A percentile compares a stretch with the other conserved stretches of the same genome.
Evolutionary conservation across 2,113 vertebrate species (phyloP).

Genomic region (Crocuta crocuta): DNA sequence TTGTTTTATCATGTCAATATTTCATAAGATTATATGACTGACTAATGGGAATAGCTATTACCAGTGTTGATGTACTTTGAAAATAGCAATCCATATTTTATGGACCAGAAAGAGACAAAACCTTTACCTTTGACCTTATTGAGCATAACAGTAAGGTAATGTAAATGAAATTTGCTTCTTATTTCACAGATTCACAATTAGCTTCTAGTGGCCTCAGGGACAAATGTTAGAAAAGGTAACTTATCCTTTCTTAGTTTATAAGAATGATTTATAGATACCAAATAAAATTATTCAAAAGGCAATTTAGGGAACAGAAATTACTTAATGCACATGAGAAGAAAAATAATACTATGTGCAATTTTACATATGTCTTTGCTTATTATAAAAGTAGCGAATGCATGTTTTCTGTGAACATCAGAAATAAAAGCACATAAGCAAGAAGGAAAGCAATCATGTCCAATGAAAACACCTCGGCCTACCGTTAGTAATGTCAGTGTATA

Average conservation of each 20-base stretch:
- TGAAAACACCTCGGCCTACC: background rate
- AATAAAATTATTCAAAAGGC: slow-evolving; percentile 52
- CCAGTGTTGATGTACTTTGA: slow-evolving; percentile 90
- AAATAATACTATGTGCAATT: background rate
- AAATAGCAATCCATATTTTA: slow-evolving; percentile 91
- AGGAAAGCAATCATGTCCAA: background rate
- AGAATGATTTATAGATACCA: slow-evolving; percentile 78
- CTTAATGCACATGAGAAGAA: background rate
- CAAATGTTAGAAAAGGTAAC: slow-evolving; percentile 81
- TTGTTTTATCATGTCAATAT: slow-evolving; percentile 92
- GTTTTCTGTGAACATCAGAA: background rate
- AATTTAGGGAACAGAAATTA: slow-evolving; percentile 45
- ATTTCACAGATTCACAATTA: slow-evolving; percentile 85
- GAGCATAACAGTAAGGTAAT: slow-evolving; percentile 86
- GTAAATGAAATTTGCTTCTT: slow-evolving; percentile 87
- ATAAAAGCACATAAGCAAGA: background rate
- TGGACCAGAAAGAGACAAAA: slow-evolving; percentile 87
- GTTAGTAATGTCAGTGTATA: background rate
- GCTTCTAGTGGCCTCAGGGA: slow-evolving; percentile 84
- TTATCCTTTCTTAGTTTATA: slow-evolving; percentile 75
- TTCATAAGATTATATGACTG: slow-evolving; percentile 90
- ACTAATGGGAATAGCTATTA: slow-evolving; percentile 93
- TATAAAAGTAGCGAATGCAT: background rate
- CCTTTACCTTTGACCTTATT: slow-evolving; percentile 86
- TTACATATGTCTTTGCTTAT: background rate